phyloP scores from a whole-genome alignment of 2,113 vertebrate species.

The Pteruthius melanotis region DNA sequence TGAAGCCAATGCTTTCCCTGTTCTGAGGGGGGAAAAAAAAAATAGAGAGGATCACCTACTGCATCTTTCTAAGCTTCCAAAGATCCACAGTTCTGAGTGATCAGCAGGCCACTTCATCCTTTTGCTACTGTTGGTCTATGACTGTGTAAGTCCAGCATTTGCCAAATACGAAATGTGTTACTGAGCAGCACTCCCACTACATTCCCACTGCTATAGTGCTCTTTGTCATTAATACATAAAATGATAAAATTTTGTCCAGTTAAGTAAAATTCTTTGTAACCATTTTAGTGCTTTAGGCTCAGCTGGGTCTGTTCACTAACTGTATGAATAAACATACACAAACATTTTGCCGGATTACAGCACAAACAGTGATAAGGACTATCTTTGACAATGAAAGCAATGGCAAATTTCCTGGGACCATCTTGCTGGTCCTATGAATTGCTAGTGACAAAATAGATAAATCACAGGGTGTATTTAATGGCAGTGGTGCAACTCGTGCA shows the following conservation, averaged over 20 bases:
- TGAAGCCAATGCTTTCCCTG: background rate
- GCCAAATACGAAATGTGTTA: background rate
- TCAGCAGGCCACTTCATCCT: background rate
- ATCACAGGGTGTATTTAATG: background rate
- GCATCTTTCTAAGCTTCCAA: background rate
- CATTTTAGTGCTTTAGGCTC: background rate
- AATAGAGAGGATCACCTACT: fast-evolving
- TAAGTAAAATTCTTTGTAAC: background rate
- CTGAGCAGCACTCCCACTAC: background rate
- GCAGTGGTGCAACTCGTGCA: background rate
- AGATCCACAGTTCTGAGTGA: background rate
- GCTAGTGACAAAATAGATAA: background rate
- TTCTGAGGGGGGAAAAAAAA: background rate
- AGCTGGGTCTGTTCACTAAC: background rate
- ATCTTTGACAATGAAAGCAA: background rate
- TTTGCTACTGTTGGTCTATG: background rate
- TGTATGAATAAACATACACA: background rate
- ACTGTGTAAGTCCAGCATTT: background rate
- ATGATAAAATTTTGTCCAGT: fast-evolving
- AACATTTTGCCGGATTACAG: background rate
- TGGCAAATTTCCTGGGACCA: background rate
- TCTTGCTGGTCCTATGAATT: background rate
- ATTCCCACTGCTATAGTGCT: background rate
- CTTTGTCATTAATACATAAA: background rate
- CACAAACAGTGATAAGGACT: background rate